These are phyloP conservation scores for Lagenorhynchus albirostris DNA, from an alignment of 2,113 vertebrate genomes.

Conservation along the genomic window DNA sequence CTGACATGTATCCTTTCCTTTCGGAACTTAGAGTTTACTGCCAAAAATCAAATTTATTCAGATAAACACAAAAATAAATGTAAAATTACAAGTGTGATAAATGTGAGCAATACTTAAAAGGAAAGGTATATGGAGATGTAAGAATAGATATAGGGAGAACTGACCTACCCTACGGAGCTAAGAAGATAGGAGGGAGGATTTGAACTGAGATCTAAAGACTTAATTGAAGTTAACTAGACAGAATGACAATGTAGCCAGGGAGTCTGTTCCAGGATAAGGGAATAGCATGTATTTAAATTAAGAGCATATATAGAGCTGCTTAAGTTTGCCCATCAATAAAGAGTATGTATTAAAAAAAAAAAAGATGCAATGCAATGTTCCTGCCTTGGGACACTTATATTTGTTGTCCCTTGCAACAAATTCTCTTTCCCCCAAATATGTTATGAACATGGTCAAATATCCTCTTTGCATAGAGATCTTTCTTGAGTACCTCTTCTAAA, in stretches of 20 bases:
- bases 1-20: not conserved
- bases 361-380: not conserved
- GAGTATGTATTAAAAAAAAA: not conserved
- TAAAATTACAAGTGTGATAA: not conserved
- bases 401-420: not conserved
- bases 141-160: not conserved
- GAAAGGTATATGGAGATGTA: not conserved
- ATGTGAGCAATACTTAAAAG: not conserved
- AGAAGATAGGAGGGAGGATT: not conserved
- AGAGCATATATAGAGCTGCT: not conserved
- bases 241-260: not conserved
- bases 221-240: not conserved
- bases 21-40: not conserved
- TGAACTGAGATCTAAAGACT: not conserved
- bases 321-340: not conserved
- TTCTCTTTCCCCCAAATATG: not conserved
- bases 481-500: not conserved
- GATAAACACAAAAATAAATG: not conserved
- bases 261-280: not conserved
- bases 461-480: not conserved
- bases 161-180: not conserved
- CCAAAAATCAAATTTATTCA: slow-evolving; percentile 5
- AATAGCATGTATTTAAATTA: not conserved
- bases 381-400: not conserved
- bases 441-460: not conserved